Conservation (phyloP, 2,888 invertebrate species). For the Tetheella fluctuosa region DNA sequence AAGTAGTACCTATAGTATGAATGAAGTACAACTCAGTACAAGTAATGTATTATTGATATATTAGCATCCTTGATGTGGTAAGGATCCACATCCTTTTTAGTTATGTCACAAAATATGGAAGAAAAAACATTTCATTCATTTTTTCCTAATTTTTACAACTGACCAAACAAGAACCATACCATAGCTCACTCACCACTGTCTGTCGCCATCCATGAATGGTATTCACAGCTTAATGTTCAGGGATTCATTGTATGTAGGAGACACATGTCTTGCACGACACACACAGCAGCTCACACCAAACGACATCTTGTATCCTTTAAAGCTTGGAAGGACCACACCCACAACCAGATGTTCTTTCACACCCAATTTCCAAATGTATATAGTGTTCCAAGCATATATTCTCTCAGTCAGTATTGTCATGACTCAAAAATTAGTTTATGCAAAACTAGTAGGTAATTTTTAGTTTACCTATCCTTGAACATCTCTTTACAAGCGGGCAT, state of each 20-base stretch:
- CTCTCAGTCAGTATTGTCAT: background rate
- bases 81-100: slow-evolving; percentile 11
- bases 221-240: slow-evolving; percentile 11
- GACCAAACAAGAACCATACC: slow-evolving; percentile 33
- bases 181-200: slow-evolving; percentile 52
- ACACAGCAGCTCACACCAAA: slow-evolving; percentile 48
- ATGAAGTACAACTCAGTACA: too few species aligned
- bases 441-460: background rate
- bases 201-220: slow-evolving; percentile 31
- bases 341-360: slow-evolving; percentile 53
- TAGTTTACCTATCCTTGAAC: too few species aligned
- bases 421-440: slow-evolving; percentile 14
- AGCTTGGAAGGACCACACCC: slow-evolving; percentile 39
- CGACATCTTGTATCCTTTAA: slow-evolving; percentile 36
- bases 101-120: background rate
- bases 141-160: slow-evolving; percentile 30
- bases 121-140: slow-evolving; percentile 21
- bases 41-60: too few species aligned
- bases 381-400: background rate
- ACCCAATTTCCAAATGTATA: slow-evolving; percentile 28
- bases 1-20: too few species aligned
- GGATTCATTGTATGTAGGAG: slow-evolving; percentile 29
- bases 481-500: too few species aligned
- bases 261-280: slow-evolving; percentile 49
- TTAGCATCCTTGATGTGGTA: slow-evolving; percentile 23